These are phyloP conservation scores for Cephus sareptanus DNA, from an alignment of 2,888 invertebrate species.

Conservation along the genomic window DNA sequence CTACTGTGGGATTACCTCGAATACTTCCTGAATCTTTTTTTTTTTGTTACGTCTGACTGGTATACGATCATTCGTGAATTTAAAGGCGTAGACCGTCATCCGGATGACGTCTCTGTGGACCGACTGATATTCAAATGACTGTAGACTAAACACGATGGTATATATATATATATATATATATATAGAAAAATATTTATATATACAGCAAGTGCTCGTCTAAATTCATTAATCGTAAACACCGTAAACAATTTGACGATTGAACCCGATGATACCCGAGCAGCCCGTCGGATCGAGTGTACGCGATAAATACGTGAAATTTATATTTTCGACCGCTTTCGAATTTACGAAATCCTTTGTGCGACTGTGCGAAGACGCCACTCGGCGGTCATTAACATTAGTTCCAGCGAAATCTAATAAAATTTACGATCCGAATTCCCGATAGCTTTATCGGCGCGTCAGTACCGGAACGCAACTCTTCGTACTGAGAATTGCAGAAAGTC, in stretches of 20 bases:
- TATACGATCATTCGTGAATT: background rate
- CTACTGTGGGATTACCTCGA: background rate
- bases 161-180: background rate
- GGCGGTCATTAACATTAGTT: slow-evolving; percentile 14
- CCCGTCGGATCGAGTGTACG: background rate
- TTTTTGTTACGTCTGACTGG: background rate
- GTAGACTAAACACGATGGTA: background rate
- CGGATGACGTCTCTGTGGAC: background rate
- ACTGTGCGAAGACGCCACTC: background rate
- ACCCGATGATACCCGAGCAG: background rate
- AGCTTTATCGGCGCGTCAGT: slow-evolving; percentile 30
- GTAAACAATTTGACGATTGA: background rate
- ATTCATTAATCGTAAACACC: background rate
- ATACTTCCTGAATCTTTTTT: background rate
- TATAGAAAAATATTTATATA: too few species aligned
- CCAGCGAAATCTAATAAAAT: slow-evolving; percentile 30
- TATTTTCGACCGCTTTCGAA: background rate
- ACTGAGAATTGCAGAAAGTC: background rate
- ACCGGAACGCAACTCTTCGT: slow-evolving; percentile 3
- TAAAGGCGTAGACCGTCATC: background rate
- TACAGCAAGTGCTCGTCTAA: too few species aligned
- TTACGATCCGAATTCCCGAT: slow-evolving; percentile 35
- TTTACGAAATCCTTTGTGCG: background rate
- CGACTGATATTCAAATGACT: background rate
- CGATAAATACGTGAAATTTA: background rate